phyloP scores from a whole-genome alignment of 2,888 invertebrate genomes.

The Agonopterix heracliana region DNA sequence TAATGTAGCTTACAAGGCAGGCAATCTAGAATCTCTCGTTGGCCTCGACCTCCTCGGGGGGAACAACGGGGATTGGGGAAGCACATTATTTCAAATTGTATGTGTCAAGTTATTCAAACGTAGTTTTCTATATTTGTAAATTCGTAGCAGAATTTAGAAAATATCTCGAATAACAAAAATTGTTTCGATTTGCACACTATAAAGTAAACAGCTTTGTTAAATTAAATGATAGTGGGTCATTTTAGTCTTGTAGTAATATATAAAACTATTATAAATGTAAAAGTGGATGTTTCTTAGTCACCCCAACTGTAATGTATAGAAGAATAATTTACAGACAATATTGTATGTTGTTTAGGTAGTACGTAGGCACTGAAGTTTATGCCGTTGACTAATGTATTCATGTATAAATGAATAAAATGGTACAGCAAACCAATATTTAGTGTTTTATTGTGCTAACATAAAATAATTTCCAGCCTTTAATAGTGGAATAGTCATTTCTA shows the following conservation, averaged over 20 bases:
- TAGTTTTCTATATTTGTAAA: constrained; percentile 56
- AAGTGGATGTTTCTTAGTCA: constrained; percentile 52
- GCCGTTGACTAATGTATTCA: constrained; percentile 70
- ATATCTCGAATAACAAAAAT: neutral
- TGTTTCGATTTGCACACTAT: constrained; percentile 4
- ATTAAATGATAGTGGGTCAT: constrained; percentile 4
- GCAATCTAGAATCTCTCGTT: too few relatives aligned
- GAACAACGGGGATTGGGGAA: too few relatives aligned
- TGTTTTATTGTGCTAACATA: neutral
- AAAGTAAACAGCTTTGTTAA: constrained; percentile 17
- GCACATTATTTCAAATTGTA: constrained; percentile 4
- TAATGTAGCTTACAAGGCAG: too few relatives aligned
- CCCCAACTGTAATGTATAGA: constrained; percentile 57
- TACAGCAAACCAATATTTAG: constrained; percentile 41
- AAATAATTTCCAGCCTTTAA: too few relatives aligned
- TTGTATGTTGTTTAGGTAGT: constrained; percentile 72
- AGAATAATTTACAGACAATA: constrained; percentile 66
- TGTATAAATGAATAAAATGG: constrained; percentile 68
- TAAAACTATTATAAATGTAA: constrained; percentile 21
- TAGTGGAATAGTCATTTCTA: too few relatives aligned
- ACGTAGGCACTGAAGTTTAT: constrained; percentile 73
- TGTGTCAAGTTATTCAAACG: constrained; percentile 24
- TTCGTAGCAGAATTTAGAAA: constrained; percentile 20
- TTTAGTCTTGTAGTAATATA: constrained; percentile 14
- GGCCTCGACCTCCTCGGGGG: too few relatives aligned